Percentiles rank a stretch among this genome's conserved stretches.
These are phyloP conservation scores for Hestina assimilis DNA, from an alignment of 1,140 invertebrate species.

Conservation along the genomic window DNA sequence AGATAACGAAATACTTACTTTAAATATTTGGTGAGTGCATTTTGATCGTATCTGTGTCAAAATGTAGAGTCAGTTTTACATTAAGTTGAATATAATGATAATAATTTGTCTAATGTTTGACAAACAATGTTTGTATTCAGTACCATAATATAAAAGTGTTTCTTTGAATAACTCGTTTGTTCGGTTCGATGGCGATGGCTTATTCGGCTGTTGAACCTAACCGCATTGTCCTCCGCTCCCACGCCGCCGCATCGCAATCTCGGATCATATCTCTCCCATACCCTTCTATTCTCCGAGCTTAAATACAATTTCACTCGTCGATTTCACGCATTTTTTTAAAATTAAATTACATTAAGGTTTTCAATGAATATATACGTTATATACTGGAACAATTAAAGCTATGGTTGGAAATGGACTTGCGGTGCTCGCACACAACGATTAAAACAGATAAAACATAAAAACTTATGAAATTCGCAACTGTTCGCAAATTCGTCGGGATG, in stretches of 20 bases:
- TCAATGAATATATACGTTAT: too few species aligned
- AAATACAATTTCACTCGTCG: slow-evolving; percentile 16
- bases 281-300: slow-evolving; percentile 7
- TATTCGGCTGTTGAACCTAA: slow-evolving; percentile 60
- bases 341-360: neutral
- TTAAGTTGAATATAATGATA: neutral
- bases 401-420: too few species aligned
- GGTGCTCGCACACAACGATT: too few species aligned
- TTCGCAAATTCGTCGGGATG: too few species aligned
- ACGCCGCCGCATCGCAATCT: slow-evolving; percentile 37
- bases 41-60: neutral
- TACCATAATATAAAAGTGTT: slow-evolving; percentile 32
- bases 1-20: neutral
- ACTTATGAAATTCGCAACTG: too few species aligned
- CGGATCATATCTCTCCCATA: slow-evolving; percentile 27
- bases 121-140: slow-evolving; percentile 10
- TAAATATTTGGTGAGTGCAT: neutral
- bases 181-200: slow-evolving; percentile 41
- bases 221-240: slow-evolving; percentile 57
- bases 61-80: too few species aligned
- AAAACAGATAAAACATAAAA: too few species aligned
- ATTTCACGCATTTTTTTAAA: neutral
- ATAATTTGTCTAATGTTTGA: neutral
- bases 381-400: too few species aligned
- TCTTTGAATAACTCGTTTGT: slow-evolving; percentile 32